Evolutionary conservation across 2,113 vertebrate genomes (phyloP).

Genomic region (Thunnus thynnus): DNA sequence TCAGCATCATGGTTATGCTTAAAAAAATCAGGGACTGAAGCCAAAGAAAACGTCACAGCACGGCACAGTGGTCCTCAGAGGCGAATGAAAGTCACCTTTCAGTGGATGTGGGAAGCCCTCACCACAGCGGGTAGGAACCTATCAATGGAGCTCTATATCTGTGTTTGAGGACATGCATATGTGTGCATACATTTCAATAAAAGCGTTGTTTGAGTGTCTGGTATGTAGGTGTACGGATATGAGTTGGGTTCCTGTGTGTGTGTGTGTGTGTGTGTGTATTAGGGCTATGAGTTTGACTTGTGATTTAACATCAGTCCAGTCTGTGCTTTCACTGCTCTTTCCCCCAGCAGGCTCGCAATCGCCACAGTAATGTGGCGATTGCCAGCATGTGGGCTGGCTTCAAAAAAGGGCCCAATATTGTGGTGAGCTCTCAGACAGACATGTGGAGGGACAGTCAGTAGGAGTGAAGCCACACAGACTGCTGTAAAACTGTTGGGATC

Average conservation of each 20-base stretch:
- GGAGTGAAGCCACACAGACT: slow-evolving; percentile 38
- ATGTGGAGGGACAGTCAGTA: slow-evolving; percentile 48
- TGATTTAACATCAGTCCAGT: slow-evolving; percentile 40
- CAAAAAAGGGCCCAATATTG: slow-evolving; percentile 26
- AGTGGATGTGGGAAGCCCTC: slow-evolving; percentile 52
- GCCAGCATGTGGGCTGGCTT: slow-evolving; percentile 13
- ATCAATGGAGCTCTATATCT: slow-evolving; percentile 78
- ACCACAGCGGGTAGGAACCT: slow-evolving; percentile 21
- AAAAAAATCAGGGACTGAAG: slow-evolving; percentile 43
- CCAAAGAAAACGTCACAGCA: slow-evolving; percentile 67
- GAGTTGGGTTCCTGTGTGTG: slow-evolving; percentile 10
- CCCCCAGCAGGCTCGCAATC: slow-evolving; percentile 7
- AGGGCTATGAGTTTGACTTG: slow-evolving; percentile 27
- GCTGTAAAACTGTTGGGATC: slow-evolving; percentile 42
- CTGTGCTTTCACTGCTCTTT: slow-evolving; percentile 37
- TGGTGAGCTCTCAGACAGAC: slow-evolving; percentile 40
- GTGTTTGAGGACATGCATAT: slow-evolving; percentile 38
- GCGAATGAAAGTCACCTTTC: slow-evolving; percentile 78
- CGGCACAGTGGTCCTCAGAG: slow-evolving; percentile 51
- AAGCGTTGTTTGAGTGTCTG: slow-evolving; percentile 36
- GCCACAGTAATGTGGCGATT: slow-evolving; percentile 47
- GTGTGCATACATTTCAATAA: slow-evolving; percentile 53
- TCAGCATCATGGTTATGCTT: slow-evolving; percentile 30
- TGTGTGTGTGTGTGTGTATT: background rate
- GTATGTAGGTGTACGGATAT: slow-evolving; percentile 10